Evolutionary conservation across 2,888 invertebrate species (phyloP).

Genomic region (Macaria liturata): DNA sequence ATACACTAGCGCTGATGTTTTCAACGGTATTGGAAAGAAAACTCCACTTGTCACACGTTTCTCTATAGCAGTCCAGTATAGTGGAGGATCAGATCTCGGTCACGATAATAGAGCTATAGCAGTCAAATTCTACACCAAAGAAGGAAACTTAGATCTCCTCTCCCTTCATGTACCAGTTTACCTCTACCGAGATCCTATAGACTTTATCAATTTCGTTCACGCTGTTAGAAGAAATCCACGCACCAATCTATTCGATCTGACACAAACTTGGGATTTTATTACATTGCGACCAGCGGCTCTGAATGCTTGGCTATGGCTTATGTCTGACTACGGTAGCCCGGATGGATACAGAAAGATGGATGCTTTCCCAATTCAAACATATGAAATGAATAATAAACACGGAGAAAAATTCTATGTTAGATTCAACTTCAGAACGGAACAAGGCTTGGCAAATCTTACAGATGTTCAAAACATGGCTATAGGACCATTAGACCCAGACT

Average conservation of each 20-base stretch:
- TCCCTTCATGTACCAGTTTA: slow-evolving; percentile 83
- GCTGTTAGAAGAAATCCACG: slow-evolving; percentile 81
- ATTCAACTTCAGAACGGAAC: slow-evolving; percentile 94
- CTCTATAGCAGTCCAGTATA: slow-evolving; percentile 84
- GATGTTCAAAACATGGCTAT: slow-evolving; percentile 85
- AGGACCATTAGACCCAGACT: slow-evolving; percentile 89
- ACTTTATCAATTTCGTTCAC: slow-evolving; percentile 79
- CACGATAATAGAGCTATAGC: slow-evolving; percentile 69
- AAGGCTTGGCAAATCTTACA: slow-evolving; percentile 89
- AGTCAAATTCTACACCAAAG: slow-evolving; percentile 52
- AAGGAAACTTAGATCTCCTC: slow-evolving; percentile 51
- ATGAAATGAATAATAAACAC: slow-evolving; percentile 90
- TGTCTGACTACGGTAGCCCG: slow-evolving; percentile 93
- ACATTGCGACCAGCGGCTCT: slow-evolving; percentile 84
- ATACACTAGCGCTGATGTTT: slow-evolving; percentile 84
- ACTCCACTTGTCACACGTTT: slow-evolving; percentile 83
- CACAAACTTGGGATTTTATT: slow-evolving; percentile 78
- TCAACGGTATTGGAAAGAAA: slow-evolving; percentile 82
- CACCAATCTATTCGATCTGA: slow-evolving; percentile 61
- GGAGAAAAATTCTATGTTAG: slow-evolving; percentile 89
- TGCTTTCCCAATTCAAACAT: slow-evolving; percentile 94
- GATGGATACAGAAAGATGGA: slow-evolving; percentile 95
- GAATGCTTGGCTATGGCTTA: slow-evolving; percentile 88
- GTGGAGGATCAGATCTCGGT: slow-evolving; percentile 83
- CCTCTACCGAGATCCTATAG: slow-evolving; percentile 78